phyloP scores from a whole-genome alignment of 2,113 vertebrate genomes.

The Melanerpes formicivorus region DNA sequence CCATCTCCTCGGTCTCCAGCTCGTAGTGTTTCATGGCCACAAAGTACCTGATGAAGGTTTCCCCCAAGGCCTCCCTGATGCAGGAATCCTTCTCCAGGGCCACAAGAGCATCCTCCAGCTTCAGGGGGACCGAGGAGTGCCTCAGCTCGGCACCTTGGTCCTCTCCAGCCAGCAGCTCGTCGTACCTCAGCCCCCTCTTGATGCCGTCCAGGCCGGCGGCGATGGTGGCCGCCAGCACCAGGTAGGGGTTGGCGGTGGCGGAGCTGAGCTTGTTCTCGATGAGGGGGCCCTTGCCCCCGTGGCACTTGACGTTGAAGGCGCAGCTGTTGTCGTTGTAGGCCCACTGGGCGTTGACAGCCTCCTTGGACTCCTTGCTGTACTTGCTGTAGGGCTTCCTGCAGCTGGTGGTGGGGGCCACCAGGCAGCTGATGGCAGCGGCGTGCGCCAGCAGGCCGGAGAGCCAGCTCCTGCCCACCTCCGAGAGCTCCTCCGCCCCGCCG shows the following conservation, averaged over 20 bases:
- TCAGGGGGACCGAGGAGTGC: slow-evolving; percentile 80
- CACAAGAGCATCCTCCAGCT: slow-evolving; percentile 88
- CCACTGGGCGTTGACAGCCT: slow-evolving; percentile 80
- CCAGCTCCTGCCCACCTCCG: slow-evolving; percentile 87
- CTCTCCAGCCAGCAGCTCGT: slow-evolving; percentile 65
- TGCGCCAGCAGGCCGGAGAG: slow-evolving; percentile 87
- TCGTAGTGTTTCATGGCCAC: slow-evolving; percentile 92
- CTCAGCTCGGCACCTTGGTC: slow-evolving; percentile 60
- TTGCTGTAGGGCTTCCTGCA: slow-evolving; percentile 85
- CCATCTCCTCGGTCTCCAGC: slow-evolving; percentile 89
- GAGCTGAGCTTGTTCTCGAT: slow-evolving; percentile 92
- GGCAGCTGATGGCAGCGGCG: slow-evolving; percentile 89
- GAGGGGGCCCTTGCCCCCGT: slow-evolving; percentile 81
- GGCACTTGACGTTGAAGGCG: slow-evolving; percentile 88
- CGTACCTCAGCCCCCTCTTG: slow-evolving; percentile 70
- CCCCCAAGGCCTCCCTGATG: slow-evolving; percentile 84
- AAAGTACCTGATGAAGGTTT: slow-evolving; percentile 90
- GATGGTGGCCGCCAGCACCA: slow-evolving; percentile 88
- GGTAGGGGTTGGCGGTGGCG: slow-evolving; percentile 90
- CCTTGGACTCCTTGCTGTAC: slow-evolving; percentile 82
- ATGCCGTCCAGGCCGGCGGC: slow-evolving; percentile 92
- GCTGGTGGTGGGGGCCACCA: slow-evolving; percentile 86
- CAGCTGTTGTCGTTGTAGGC: slow-evolving; percentile 86
- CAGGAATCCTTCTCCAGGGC: slow-evolving; percentile 82
- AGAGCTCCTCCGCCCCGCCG: slow-evolving; percentile 71